A percentile compares a stretch with the other conserved stretches of the same genome.
These are phyloP conservation scores for Tricholaema leucomelas DNA, from an alignment of 2,113 vertebrate genomes.

Conservation along the genomic window DNA sequence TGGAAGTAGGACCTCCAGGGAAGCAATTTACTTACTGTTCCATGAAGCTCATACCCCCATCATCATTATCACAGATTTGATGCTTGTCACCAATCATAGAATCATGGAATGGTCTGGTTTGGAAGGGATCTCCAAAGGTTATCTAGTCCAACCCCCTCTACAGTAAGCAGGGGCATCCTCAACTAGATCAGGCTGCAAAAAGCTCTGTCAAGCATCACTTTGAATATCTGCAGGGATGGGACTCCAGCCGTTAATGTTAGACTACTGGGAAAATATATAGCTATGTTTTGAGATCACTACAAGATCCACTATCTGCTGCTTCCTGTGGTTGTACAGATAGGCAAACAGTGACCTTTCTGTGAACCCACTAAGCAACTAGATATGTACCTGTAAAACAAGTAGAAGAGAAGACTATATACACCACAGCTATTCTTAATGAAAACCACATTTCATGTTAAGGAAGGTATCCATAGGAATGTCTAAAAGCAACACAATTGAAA, in stretches of 20 bases:
- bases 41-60: not conserved
- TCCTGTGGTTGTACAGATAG: not conserved
- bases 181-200: too few species aligned
- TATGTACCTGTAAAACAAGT: not conserved
- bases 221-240: too few species aligned
- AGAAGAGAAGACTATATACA: not conserved
- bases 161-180: too few species aligned
- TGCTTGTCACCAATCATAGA: not conserved
- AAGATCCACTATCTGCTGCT: not conserved
- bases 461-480: not conserved
- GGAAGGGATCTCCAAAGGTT: too few species aligned
- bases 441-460: not conserved
- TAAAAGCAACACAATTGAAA: not conserved
- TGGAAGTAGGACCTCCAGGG: not conserved
- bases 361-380: not conserved
- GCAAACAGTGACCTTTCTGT: not conserved
- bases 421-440: not conserved
- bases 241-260: not conserved
- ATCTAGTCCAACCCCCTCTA: too few species aligned
- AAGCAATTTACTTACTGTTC: fast-evolving
- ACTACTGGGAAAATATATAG: fast-evolving
- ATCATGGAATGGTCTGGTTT: too few species aligned
- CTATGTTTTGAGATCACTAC: not conserved
- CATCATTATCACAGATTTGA: not conserved
- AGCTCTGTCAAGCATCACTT: too few species aligned